Evolutionary conservation across 1,140 invertebrate genomes (phyloP), one percentile per base, ranked within the genome.

Genomic region (Anoplophora glabripennis): DNA sequence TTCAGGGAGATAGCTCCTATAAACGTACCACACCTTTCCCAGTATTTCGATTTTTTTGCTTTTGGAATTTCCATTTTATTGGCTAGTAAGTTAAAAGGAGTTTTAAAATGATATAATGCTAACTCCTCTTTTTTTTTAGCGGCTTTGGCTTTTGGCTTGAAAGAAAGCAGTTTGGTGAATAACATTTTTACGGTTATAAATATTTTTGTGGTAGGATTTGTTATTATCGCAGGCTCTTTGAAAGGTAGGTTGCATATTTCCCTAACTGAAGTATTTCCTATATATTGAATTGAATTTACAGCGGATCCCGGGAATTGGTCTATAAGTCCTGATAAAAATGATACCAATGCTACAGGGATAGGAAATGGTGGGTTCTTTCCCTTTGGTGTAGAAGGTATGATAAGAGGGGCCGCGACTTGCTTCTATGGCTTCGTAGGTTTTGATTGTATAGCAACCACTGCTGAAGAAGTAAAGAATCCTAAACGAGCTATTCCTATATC

Each of bases 391-490:
- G 80, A 81, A 3, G 92, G 93, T 3, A 82, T 91, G n/a, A 88
- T 93, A 82, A 80, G 84, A 1, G 93, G 93, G 0, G 93, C 93
- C 0, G 93, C 93, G 0, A 93, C 90, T 28, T 95, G 93, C 76
- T 96, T 96, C 76, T 96, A 89, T 73, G 93, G 92, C 34, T 96
- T 94, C 72, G 89, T 95, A 7, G 92, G 93, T 41, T 95, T 96
- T 70, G 93, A 96, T 77, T 88, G 88, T 52, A 88, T 96, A 42
- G 93, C 93, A 10, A 93, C 93, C 9, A 93, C 92, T 1, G 88
- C 88, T 1, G 86, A 89, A 70, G 87, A 92, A 78, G 93, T 92
- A 0, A 90, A 89, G 70, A 94, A 94, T 78, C 93, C 94, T 0
- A 87, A 93, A 75, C 82, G 83, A 64, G 86, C 90, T 44, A 95